Conservation (phyloP, 1,140 invertebrate genomes). For the Heliconius eleuchia region DNA sequence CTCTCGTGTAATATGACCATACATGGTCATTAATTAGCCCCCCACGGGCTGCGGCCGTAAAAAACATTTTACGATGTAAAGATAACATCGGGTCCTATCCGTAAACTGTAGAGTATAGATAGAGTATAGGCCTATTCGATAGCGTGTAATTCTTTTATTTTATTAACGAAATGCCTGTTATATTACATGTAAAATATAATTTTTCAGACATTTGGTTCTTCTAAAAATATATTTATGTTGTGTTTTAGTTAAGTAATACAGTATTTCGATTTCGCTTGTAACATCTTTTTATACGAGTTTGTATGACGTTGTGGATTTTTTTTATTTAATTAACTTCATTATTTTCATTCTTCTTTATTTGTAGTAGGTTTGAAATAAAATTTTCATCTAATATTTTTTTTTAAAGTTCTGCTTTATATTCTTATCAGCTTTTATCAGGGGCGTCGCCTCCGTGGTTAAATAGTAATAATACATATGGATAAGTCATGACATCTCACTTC, state of each 20-base stretch:
- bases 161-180: slow-evolving; percentile 10
- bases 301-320: too few species aligned
- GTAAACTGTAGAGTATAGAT: too few species aligned
- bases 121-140: slow-evolving; percentile 20
- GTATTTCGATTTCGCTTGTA: neutral
- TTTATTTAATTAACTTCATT: too few species aligned
- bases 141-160: slow-evolving; percentile 33
- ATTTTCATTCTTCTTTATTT: too few species aligned
- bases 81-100: slow-evolving; percentile 24
- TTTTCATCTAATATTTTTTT: too few species aligned
- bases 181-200: neutral
- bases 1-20: slow-evolving; percentile 51
- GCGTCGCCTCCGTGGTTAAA: too few species aligned
- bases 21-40: slow-evolving; percentile 68
- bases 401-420: too few species aligned
- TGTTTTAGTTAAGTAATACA: neutral
- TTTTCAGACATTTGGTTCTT: neutral
- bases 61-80: slow-evolving; percentile 51
- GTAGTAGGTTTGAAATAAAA: too few species aligned
- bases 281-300: neutral
- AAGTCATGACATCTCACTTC: too few species aligned
- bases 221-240: neutral
- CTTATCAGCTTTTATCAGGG: too few species aligned
- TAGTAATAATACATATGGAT: too few species aligned
- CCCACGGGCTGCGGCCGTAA: slow-evolving; percentile 51